Evolutionary conservation across 2,888 invertebrate genomes (phyloP), one percentile per base, ranked within the genome.

Genomic region (Lithosia quadra): DNA sequence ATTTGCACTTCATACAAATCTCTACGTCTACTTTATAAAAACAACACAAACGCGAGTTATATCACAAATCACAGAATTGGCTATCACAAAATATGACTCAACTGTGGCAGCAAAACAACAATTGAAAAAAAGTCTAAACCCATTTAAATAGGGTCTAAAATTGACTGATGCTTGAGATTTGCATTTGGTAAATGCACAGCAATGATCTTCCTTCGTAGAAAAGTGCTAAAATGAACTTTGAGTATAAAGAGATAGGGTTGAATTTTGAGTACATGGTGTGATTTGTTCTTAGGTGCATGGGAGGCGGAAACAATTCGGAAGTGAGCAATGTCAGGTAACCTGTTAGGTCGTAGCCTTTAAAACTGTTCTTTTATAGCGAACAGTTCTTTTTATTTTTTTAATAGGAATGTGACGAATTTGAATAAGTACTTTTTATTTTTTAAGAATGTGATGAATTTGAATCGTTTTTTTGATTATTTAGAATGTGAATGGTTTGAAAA

Each of bases 231-330:
- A 34, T 67, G 2, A 21, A 68, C 67, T 43, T 36, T 72, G 18
- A 43, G 0, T 0, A 0, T 8, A 9, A n/a, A 0, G 0, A 2
- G 1, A 57, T 67, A 70, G 43, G 24, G 73, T 71, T 61, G n/a
- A 60, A 62, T 71, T 33, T 80, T 13, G 4, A 64, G 39, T 65
- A 33, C 10, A 13, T 15, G 4, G 15, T 1, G 18, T 43, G n/a
- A 36, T 36, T 49, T 62, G 9, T 22, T n/a, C 11, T 58, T 43
- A 67, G 62, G 49, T 66, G 33, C 63, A 63, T 18, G 34, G 22
- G 21, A 62, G 39, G 24, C 39, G 67, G 69, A 80, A 75, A 61
- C 56, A 34, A 73, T 77, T 79, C 74, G 80, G 80, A 80, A 78
- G 70, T 78, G 72, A 78, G 61, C 78, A 76, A 80, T 43, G 36